Conservation (phyloP, 35 echinoderm and acorn worm genomes). For the Ophioderma brevispina region DNA sequence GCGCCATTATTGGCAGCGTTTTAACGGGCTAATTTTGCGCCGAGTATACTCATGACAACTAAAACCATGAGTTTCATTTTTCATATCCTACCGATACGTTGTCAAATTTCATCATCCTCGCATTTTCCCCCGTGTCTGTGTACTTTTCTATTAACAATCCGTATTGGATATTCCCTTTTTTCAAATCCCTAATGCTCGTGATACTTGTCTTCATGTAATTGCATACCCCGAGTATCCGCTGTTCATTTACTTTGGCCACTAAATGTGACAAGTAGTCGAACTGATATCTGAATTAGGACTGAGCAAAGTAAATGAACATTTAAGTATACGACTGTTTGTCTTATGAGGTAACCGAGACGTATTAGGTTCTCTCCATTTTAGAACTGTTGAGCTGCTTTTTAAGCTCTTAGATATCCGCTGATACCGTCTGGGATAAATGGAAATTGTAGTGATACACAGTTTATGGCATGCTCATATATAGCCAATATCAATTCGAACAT, state of each 20-base stretch:
- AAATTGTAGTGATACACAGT: no score
- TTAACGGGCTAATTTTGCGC: background rate
- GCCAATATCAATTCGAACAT: no score
- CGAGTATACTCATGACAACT: background rate
- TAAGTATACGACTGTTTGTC: background rate
- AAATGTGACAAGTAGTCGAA: background rate
- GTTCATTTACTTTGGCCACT: background rate
- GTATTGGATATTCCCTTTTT: background rate
- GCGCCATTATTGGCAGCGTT: background rate
- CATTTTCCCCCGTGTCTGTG: background rate
- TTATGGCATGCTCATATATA: no score
- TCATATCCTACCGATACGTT: background rate
- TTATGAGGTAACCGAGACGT: background rate
- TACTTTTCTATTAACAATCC: background rate
- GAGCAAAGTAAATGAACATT: constrained; percentile 10
- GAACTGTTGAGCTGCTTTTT: background rate
- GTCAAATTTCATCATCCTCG: background rate
- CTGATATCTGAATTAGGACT: background rate
- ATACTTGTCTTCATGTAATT: constrained; percentile 11
- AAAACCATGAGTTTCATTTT: background rate
- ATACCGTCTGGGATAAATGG: no score
- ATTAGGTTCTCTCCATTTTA: background rate
- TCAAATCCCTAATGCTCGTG: background rate
- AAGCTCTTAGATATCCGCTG: no score
- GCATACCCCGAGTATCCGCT: background rate